Conservation (phyloP, 1,140 invertebrate species). For the Palaemon carinicauda region DNA sequence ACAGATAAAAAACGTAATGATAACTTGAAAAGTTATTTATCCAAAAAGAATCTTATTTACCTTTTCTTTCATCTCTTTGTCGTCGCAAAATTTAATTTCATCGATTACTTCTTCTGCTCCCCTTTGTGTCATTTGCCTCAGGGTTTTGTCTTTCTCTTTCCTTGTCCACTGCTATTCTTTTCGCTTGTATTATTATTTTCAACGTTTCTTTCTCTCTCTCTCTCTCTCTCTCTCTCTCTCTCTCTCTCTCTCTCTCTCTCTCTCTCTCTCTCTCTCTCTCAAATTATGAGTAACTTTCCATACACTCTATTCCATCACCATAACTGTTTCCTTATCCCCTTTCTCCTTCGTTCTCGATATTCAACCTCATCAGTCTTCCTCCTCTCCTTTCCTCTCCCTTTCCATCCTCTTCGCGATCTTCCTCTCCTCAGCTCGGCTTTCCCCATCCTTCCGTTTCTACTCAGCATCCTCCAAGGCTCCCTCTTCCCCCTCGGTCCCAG, state of each 20-base stretch:
- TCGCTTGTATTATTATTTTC: neutral
- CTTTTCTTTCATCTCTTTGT: neutral
- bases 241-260: neutral
- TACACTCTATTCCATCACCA: neutral
- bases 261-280: neutral
- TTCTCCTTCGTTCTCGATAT: neutral
- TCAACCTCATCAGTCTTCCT: neutral
- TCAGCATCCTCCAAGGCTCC: neutral
- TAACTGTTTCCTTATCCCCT: neutral
- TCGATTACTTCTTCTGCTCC: neutral
- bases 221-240: neutral
- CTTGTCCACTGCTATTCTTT: neutral
- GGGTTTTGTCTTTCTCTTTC: neutral
- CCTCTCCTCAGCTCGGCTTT: neutral
- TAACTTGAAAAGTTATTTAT: too few relatives aligned
- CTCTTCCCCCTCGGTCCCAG: neutral
- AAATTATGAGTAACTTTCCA: too few relatives aligned
- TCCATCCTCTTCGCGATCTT: neutral
- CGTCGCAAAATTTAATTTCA: too few relatives aligned
- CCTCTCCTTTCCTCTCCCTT: neutral
- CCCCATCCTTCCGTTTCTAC: neutral
- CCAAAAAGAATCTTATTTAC: neutral
- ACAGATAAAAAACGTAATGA: too few relatives aligned
- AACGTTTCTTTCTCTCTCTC: neutral
- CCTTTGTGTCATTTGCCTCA: neutral